Base-by-base conservation (phyloP, 1,140 invertebrate species). In the Matsumurasca onukii region DNA sequence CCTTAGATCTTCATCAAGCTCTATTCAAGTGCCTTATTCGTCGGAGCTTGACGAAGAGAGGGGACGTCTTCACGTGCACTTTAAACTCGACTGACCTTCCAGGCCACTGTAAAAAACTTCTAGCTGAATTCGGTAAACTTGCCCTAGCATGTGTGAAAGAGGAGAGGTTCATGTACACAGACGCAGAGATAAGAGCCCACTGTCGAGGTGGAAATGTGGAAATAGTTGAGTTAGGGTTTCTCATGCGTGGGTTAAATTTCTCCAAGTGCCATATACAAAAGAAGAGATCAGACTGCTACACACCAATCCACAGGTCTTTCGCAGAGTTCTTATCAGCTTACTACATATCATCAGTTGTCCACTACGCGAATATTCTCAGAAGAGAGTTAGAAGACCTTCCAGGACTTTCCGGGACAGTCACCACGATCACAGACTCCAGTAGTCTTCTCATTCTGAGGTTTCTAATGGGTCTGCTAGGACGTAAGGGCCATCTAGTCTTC, bases 301-400 rank as follows among this genome's bases (percentile, higher is more conserved):
- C 80, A n/a, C 80, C 83, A 0, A 76, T 85, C 9, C 83, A 85
- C 72, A 75, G 77, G 48, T 78, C 81, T 1, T 78, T 85, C 30
- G 79, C 80, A 13, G 82, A 83, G 57, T 85, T 82, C 69, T 73
- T 85, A 1, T 81, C 83, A 0, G 84, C 84, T 2, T 84, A 83
- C 66, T 85, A 85, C 72, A 74, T 85, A 1, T 80, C 82, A 0
- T 83, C 82, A 0, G 77, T 84, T 0, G 82, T 82, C 1, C 81
- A 82, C 65, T 81, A 83, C 72, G 77, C 83, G 0, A 81, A 81
- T 52, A 80, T 84, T 1, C 72, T 86, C 12, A 73, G 82, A 34
- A 75, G 80, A 15, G 84, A 86, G 72, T 71, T 86, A 30, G 82
- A 85, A 31, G 80, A 79, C 12, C 74, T 85, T 24, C 82, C 83